phyloP scores from a whole-genome alignment of 2,797 vertebrate genomes.

The Sardinella longiceps region DNA sequence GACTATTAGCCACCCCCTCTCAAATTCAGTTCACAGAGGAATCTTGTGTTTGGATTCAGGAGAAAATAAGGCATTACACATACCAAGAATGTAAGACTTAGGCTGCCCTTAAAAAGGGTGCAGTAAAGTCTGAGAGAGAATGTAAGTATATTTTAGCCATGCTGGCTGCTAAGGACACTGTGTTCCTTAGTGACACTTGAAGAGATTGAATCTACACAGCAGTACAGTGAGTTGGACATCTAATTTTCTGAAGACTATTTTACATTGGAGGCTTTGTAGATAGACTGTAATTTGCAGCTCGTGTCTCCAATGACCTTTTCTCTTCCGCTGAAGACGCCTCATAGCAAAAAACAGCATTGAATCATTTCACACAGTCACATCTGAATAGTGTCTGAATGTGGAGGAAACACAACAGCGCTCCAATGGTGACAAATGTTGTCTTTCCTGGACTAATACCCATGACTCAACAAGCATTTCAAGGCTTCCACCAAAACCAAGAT shows the following conservation, averaged over 20 bases:
- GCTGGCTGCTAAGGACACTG: not conserved
- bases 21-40: not conserved
- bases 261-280: not conserved
- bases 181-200: not conserved
- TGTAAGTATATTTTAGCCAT: not conserved
- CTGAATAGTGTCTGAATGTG: not conserved
- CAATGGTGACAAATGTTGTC: not conserved
- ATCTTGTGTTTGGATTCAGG: not conserved
- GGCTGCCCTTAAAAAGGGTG: not conserved
- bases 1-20: too few species aligned
- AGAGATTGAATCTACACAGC: constrained; percentile 1
- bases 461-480: not conserved
- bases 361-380: not conserved
- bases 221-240: not conserved
- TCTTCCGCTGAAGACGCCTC: not conserved
- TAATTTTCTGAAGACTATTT: not conserved
- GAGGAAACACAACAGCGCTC: not conserved
- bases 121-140: not conserved
- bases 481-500: not conserved
- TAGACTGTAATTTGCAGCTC: not conserved
- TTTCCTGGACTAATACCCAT: not conserved
- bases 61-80: not conserved
- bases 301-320: constrained; percentile 11
- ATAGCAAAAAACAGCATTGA: not conserved
- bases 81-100: not conserved